Evolutionary conservation across 2,888 invertebrate species (phyloP), one percentile per base, ranked within the genome.

Genomic region (Yponomeuta plumbellus): DNA sequence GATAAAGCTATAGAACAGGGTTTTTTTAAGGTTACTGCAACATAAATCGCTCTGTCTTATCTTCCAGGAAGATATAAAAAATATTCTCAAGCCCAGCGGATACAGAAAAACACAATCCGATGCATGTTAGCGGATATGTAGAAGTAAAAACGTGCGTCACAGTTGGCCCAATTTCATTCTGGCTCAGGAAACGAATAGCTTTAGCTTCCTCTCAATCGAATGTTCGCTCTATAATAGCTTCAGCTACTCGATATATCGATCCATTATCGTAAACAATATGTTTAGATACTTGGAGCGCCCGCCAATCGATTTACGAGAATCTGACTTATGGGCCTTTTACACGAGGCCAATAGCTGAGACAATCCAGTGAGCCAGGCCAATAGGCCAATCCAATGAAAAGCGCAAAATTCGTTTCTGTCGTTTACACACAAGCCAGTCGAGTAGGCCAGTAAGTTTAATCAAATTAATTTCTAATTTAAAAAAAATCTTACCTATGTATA

Each of bases 131-230:
- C 87, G 87, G 88, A 87, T 85, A 85, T 80, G 74, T 80, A 76
- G 74, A 81, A 80, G 80, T 78, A 80, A 81, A 82, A 83, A 83
- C 80, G 81, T 79, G 83, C 86, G 84, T 84, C 85, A 86, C 80
- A 76, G 73, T 70, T 86, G 88, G 81, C 86, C 88, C 85, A 86
- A 85, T 88, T 90, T 85, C 88, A 78, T 81, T 77, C 74, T 73
- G 74, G 78, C 83, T 82, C 88, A 88, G 90, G 89, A 89, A 90
- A 88, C 80, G 80, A 76, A 34, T 34, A 34, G 34, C 34, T 78
- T 80, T 81, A 85, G 85, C 85, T 88, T 87, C 87, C 84, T 82
- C 81, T 81, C 82, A 74, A 80, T 73, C 75, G 76, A 80, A 52
- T 85, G 44, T 52, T 87, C 78, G 82, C 81, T 85, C 88, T 86